Percentiles rank a stretch among this genome's conserved stretches.
Evolutionary conservation across 53 echinoderm and acorn worm genomes (phyloP).

Genomic region (Hippasteria phrygiana): DNA sequence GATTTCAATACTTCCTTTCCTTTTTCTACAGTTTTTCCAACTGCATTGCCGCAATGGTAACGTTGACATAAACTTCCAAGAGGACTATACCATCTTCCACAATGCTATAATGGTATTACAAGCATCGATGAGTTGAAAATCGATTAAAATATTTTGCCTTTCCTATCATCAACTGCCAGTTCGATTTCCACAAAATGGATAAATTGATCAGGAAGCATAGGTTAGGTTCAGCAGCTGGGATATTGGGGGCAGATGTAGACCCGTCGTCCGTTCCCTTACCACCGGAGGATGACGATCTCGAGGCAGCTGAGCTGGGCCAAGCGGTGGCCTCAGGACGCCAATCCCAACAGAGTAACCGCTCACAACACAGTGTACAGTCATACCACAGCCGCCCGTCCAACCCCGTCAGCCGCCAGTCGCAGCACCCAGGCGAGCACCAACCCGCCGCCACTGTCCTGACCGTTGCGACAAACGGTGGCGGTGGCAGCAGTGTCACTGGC

Average conservation of each 20-base stretch:
- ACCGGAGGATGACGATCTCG: slow-evolving; percentile 21
- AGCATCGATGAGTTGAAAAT: background rate
- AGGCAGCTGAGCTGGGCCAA: slow-evolving; percentile 31
- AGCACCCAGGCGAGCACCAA: background rate
- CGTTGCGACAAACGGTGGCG: slow-evolving; percentile 33
- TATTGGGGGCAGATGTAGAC: background rate
- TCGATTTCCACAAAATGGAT: slow-evolving; percentile 12
- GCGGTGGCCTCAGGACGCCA: background rate
- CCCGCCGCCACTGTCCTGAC: slow-evolving; percentile 10
- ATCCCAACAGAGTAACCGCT: background rate
- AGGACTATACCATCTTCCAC: too few relatives aligned
- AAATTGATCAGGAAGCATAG: slow-evolving; percentile 37
- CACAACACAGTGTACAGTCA: background rate
- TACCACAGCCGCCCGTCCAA: background rate
- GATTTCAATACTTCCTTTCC: background rate
- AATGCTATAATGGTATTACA: background rate
- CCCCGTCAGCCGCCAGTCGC: background rate
- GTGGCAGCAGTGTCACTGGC: slow-evolving; percentile 16
- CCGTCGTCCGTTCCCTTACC: background rate
- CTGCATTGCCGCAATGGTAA: background rate
- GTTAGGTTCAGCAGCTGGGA: background rate
- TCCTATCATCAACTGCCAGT: background rate
- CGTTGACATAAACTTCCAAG: too few relatives aligned
- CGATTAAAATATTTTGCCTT: background rate
- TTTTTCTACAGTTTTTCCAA: background rate